Evolutionary conservation across 2,797 vertebrate species (phyloP).

Genomic region (Tenualosa ilisha): DNA sequence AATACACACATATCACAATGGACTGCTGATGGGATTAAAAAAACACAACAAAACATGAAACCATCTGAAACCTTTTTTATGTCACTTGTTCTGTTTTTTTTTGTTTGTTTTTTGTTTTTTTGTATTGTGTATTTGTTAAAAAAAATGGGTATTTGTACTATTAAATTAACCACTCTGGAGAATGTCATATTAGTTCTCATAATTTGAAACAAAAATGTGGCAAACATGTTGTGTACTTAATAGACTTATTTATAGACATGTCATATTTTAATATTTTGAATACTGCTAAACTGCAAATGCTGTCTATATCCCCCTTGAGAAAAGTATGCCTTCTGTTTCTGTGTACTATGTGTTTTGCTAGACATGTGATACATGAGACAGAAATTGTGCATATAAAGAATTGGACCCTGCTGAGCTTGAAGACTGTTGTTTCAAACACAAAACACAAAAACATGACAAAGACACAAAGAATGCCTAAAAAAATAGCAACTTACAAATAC

Average conservation of each 20-base stretch:
- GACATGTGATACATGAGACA: neutral
- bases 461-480: too few relatives aligned
- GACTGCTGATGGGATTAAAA: neutral
- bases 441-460: neutral
- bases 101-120: neutral
- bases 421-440: neutral
- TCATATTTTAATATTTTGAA: neutral
- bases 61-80: neutral
- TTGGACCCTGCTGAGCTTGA: neutral
- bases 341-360: neutral
- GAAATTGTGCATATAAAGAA: neutral
- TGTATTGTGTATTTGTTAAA: neutral
- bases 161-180: neutral
- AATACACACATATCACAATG: neutral
- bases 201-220: neutral
- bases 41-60: neutral
- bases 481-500: neutral
- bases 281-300: neutral
- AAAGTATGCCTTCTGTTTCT: neutral
- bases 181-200: neutral
- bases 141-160: neutral
- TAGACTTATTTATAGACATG: neutral
- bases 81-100: neutral
- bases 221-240: neutral
- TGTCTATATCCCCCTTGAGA: neutral